Conservation (phyloP, 2,797 vertebrate species). For the Anabacerthia variegaticeps region DNA sequence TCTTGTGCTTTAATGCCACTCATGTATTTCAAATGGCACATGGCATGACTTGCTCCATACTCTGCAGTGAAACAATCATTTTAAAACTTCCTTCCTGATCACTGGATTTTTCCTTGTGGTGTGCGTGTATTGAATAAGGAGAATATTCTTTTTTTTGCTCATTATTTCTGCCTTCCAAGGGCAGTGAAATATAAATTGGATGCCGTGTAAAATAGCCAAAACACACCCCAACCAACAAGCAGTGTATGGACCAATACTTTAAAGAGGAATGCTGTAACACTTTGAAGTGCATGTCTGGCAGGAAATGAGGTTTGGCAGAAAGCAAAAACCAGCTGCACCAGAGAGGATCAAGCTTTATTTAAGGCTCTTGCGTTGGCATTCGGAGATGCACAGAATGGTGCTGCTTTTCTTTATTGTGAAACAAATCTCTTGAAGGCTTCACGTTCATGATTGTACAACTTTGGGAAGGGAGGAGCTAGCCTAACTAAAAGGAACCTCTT, state of each 20-base stretch:
- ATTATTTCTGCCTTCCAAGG: background rate
- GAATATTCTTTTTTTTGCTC: background rate
- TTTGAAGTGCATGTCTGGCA: constrained; percentile 59
- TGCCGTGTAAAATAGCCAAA: background rate
- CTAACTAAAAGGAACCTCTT: background rate
- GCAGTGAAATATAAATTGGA: background rate
- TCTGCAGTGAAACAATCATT: background rate
- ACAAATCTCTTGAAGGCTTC: background rate
- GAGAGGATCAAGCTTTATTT: constrained; percentile 11
- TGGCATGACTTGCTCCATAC: background rate
- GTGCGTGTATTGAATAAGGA: background rate
- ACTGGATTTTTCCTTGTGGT: background rate
- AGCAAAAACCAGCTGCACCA: constrained; percentile 41
- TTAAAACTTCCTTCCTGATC: background rate
- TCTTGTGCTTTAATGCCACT: background rate
- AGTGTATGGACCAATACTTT: background rate
- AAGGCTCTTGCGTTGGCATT: background rate
- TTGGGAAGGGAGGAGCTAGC: background rate
- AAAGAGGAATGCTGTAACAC: constrained; percentile 39
- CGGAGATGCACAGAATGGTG: background rate
- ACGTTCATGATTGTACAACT: background rate
- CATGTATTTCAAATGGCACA: background rate
- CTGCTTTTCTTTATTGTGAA: background rate
- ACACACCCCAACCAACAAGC: background rate
- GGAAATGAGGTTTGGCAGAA: constrained; percentile 62